Conservation (phyloP, 1,140 invertebrate species). For the Drosophila varians region DNA sequence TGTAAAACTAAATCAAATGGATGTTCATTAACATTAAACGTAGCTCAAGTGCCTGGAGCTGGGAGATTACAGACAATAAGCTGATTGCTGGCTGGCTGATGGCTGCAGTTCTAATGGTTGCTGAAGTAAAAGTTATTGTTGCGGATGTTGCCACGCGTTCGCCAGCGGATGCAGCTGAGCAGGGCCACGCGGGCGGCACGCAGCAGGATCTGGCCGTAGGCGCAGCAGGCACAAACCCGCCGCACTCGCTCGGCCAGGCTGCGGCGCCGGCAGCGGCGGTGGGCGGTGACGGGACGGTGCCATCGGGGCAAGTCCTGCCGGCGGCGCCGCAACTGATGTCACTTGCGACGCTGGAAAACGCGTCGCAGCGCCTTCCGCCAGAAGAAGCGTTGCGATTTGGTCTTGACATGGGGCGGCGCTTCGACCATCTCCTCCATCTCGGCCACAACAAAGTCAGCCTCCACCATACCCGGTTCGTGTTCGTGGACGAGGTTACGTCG, state of each 20-base stretch:
- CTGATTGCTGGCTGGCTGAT: slow-evolving; percentile 7
- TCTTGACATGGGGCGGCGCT: slow-evolving; percentile 23
- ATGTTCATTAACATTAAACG: slow-evolving; percentile 58
- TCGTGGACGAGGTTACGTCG: slow-evolving; percentile 17
- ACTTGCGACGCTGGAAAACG: slow-evolving; percentile 72
- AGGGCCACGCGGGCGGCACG: slow-evolving; percentile 64
- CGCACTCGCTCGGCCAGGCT: slow-evolving; percentile 64
- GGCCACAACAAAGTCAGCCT: slow-evolving; percentile 29
- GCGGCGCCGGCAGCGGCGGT: slow-evolving; percentile 65
- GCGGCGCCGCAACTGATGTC: slow-evolving; percentile 69
- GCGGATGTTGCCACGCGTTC: slow-evolving; percentile 69
- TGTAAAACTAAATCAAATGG: slow-evolving; percentile 64
- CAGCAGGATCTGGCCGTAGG: slow-evolving; percentile 64
- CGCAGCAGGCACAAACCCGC: slow-evolving; percentile 68
- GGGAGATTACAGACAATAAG: slow-evolving; percentile 6
- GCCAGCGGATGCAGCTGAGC: slow-evolving; percentile 72
- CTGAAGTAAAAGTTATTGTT: slow-evolving; percentile 77
- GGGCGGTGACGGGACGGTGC: slow-evolving; percentile 43
- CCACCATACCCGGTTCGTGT: slow-evolving; percentile 20
- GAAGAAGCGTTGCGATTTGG: slow-evolving; percentile 65
- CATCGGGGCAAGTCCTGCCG: slow-evolving; percentile 71
- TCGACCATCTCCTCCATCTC: slow-evolving; percentile 27
- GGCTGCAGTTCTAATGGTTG: slow-evolving; percentile 50
- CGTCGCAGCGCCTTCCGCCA: slow-evolving; percentile 69
- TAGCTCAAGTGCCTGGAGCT: slow-evolving; percentile 21